Percentiles rank a stretch among this genome's conserved stretches.
These are phyloP conservation scores for Nylanderia fulva DNA, from an alignment of 1,140 invertebrate species.

Conservation along the genomic window DNA sequence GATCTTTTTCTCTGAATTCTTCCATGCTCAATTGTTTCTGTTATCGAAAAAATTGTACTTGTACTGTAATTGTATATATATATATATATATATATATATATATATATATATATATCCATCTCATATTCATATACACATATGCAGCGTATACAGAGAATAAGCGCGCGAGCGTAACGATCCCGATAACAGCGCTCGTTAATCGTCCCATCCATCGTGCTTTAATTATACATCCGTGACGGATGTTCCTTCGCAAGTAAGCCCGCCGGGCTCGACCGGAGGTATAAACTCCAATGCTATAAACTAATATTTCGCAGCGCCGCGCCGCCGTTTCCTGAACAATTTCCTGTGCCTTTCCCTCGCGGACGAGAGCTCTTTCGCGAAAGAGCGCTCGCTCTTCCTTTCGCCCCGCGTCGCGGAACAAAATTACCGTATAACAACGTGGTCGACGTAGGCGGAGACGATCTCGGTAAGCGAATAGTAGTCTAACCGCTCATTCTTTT, in stretches of 20 bases:
- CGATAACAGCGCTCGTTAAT: slow-evolving; percentile 61
- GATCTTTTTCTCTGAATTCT: neutral
- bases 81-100: slow-evolving; percentile 35
- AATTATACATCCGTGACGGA: slow-evolving; percentile 69
- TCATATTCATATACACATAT: too few species aligned
- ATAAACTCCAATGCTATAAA: slow-evolving; percentile 63
- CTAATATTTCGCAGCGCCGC: slow-evolving; percentile 61
- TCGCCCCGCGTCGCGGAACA: slow-evolving; percentile 33
- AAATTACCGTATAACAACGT: slow-evolving; percentile 57
- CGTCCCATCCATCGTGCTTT: slow-evolving; percentile 62
- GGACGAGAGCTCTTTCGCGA: slow-evolving; percentile 26
- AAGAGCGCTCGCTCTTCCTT: slow-evolving; percentile 39
- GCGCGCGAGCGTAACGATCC: slow-evolving; percentile 56
- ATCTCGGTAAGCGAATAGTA: slow-evolving; percentile 50
- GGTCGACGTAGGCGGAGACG: slow-evolving; percentile 50
- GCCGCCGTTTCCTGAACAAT: slow-evolving; percentile 50
- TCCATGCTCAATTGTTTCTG: neutral
- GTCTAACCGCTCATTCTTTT: slow-evolving; percentile 45
- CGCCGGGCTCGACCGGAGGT: slow-evolving; percentile 4
- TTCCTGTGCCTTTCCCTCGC: slow-evolving; percentile 55
- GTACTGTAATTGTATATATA: too few species aligned
- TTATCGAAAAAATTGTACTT: neutral
- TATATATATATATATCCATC: neutral
- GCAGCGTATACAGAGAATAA: neutral
- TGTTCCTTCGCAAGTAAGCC: slow-evolving; percentile 58